Conservation (phyloP, 2,113 vertebrate species). For the Corythaeola cristata region DNA sequence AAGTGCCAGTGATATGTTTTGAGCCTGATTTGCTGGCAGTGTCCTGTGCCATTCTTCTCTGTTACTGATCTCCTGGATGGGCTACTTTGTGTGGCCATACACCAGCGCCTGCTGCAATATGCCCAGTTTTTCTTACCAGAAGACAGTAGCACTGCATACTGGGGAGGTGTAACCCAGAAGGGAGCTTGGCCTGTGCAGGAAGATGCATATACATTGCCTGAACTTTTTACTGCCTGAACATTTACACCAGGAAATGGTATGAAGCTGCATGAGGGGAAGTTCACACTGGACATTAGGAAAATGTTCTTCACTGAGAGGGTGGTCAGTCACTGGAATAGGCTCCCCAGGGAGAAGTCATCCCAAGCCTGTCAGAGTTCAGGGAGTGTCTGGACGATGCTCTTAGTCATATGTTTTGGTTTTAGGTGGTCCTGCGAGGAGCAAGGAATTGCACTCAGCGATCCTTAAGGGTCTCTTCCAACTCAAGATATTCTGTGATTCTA, state of each 20-base stretch:
- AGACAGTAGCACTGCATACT: background rate
- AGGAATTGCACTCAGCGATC: too few species aligned
- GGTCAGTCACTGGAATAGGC: too few species aligned
- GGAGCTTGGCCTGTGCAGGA: background rate
- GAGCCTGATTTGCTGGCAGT: background rate
- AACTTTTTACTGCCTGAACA: background rate
- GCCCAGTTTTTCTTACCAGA: background rate
- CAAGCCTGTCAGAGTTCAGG: too few species aligned
- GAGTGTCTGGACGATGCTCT: too few species aligned
- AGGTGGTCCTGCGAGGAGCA: too few species aligned
- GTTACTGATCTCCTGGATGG: background rate
- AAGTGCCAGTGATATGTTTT: background rate
- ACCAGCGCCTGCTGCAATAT: background rate
- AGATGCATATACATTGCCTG: background rate
- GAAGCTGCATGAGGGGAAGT: background rate
- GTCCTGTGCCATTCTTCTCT: background rate
- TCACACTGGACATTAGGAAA: background rate
- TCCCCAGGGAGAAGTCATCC: too few species aligned
- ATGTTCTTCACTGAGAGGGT: too few species aligned
- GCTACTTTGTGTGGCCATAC: background rate
- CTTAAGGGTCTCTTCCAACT: background rate
- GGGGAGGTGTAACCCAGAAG: background rate
- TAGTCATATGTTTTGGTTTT: too few species aligned
- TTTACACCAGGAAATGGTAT: background rate
- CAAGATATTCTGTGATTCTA: background rate